phyloP scores from a whole-genome alignment of 2,113 vertebrate genomes.

The Danio rerio region DNA sequence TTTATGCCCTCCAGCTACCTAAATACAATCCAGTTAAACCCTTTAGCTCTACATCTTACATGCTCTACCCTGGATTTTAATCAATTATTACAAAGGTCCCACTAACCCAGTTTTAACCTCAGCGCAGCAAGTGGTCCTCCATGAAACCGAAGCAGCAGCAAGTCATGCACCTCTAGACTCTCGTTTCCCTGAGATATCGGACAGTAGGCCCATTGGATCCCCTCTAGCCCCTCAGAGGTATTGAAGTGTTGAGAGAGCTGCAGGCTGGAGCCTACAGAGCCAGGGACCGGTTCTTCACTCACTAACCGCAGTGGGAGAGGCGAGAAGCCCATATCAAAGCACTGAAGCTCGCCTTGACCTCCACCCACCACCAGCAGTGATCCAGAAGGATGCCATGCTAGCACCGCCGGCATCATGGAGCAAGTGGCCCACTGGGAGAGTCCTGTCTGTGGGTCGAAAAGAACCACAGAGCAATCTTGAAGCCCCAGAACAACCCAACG shows the following conservation, averaged over 20 bases:
- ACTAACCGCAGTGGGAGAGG: constrained; percentile 84
- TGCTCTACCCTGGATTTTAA: not conserved
- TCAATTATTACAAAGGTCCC: not conserved
- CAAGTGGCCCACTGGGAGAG: constrained; percentile 79
- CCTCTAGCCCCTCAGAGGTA: constrained; percentile 79
- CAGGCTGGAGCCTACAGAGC: constrained; percentile 70
- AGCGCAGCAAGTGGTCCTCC: constrained; percentile 87
- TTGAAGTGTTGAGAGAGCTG: constrained; percentile 81
- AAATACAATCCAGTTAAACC: not conserved
- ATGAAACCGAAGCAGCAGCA: constrained; percentile 84
- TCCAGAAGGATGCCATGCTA: constrained; percentile 88
- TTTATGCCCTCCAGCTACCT: not conserved
- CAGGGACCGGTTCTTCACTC: constrained; percentile 81
- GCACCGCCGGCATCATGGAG: constrained; percentile 77
- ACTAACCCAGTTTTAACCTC: constrained; percentile 87
- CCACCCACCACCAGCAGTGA: constrained; percentile 82
- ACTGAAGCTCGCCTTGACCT: constrained; percentile 87
- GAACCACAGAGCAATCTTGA: constrained; percentile 86
- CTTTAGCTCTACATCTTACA: not conserved
- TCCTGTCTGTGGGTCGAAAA: constrained; percentile 82
- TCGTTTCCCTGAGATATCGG: constrained; percentile 62
- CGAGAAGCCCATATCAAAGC: constrained; percentile 89
- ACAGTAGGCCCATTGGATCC: constrained; percentile 83
- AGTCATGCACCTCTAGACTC: constrained; percentile 68
- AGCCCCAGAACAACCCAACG: constrained; percentile 86